phyloP scores from a whole-genome alignment of 2,888 invertebrate species.

The Norana najaformis region DNA sequence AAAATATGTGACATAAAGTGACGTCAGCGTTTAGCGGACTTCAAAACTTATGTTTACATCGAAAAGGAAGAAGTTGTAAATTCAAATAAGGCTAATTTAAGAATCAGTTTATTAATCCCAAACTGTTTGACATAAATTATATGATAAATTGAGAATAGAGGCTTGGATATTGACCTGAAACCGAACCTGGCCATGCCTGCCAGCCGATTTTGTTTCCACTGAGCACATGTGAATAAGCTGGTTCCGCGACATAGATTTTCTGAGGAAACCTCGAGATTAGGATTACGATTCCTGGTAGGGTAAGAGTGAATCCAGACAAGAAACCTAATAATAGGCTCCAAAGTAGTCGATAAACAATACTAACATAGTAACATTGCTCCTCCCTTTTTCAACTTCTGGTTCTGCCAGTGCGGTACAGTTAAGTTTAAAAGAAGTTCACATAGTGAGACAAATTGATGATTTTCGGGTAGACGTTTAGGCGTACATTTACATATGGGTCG shows the following conservation, averaged over 20 bases:
- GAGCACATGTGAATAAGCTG: too few relatives aligned
- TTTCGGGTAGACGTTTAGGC: neutral
- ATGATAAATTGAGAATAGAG: neutral
- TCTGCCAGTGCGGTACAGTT: too few relatives aligned
- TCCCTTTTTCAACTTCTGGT: too few relatives aligned
- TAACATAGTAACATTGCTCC: too few relatives aligned
- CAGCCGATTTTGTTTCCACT: too few relatives aligned
- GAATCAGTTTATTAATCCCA: neutral
- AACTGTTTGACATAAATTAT: neutral
- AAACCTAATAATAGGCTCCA: too few relatives aligned
- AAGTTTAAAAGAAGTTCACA: too few relatives aligned
- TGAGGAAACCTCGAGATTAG: too few relatives aligned
- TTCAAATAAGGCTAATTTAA: neutral
- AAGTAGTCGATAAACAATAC: too few relatives aligned
- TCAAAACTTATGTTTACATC: neutral
- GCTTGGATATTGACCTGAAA: neutral
- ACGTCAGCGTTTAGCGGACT: neutral
- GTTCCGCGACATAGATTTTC: too few relatives aligned
- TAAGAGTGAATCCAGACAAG: too few relatives aligned
- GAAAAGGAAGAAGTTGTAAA: neutral
- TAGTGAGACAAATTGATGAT: neutral
- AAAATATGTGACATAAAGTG: neutral
- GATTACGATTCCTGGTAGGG: too few relatives aligned
- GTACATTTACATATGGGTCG: neutral
- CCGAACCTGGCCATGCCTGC: neutral